Evolutionary conservation across 2,888 invertebrate genomes (phyloP).

Genomic region (Apomyelois bistriatella): DNA sequence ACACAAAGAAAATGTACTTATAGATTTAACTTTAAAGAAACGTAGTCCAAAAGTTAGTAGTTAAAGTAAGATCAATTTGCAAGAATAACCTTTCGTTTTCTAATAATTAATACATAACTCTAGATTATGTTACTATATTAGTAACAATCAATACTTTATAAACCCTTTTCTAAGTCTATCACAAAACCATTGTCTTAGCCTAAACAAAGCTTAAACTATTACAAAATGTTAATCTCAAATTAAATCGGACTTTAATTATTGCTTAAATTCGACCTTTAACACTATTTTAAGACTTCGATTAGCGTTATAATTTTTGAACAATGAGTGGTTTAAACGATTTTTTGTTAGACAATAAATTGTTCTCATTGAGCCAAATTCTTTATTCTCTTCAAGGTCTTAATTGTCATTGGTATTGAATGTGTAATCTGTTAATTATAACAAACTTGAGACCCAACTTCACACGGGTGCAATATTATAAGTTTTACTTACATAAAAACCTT

Average conservation of each 20-base stretch:
- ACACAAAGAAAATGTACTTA: too few species aligned
- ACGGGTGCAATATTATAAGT: not conserved
- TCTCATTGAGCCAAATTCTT: slow-evolving; percentile 34
- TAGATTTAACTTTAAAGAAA: too few species aligned
- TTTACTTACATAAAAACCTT: too few species aligned
- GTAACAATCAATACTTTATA: not conserved
- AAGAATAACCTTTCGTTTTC: too few species aligned
- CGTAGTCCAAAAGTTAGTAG: too few species aligned
- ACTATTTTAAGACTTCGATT: slow-evolving; percentile 29
- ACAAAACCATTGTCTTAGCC: slow-evolving; percentile 12
- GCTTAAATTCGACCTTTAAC: slow-evolving; percentile 28
- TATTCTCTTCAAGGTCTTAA: slow-evolving; percentile 19
- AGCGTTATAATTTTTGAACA: slow-evolving; percentile 31
- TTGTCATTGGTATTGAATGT: not conserved
- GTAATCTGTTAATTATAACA: not conserved
- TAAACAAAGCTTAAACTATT: slow-evolving; percentile 14
- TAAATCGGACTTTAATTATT: slow-evolving; percentile 21
- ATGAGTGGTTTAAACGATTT: slow-evolving; percentile 27
- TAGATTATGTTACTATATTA: too few species aligned
- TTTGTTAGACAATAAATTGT: slow-evolving; percentile 30
- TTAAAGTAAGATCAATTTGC: too few species aligned
- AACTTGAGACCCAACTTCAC: not conserved
- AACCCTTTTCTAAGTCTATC: not conserved
- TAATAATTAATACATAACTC: too few species aligned
- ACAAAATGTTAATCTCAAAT: slow-evolving; percentile 20